Percentiles rank a stretch among this genome's conserved stretches.
These are phyloP conservation scores for Uloborus plumipes DNA, from an alignment of 2,888 invertebrate species.

Conservation along the genomic window DNA sequence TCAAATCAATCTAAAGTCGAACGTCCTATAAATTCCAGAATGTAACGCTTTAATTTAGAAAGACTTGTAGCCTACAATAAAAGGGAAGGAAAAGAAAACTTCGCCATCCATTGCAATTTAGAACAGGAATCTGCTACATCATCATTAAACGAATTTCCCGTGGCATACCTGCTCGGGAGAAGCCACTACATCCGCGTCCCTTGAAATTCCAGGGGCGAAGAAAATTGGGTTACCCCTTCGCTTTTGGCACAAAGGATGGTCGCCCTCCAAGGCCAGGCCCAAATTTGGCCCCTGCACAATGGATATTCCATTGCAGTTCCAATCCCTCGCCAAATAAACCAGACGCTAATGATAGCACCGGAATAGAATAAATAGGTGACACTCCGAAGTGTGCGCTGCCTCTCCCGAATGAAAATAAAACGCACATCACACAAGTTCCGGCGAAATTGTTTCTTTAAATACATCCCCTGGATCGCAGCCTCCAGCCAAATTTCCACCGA, in stretches of 20 bases:
- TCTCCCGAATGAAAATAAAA: conserved; percentile 23
- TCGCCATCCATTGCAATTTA: background rate
- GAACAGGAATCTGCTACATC: background rate
- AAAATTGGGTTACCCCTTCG: conserved; percentile 49
- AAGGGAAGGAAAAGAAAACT: background rate
- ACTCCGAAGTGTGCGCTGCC: background rate
- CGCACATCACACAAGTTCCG: conserved; percentile 8
- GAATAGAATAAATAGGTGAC: conserved; percentile 54
- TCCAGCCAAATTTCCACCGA: conserved; percentile 15
- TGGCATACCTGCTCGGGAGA: background rate
- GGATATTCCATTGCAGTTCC: conserved; percentile 33
- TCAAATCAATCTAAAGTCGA: too few species aligned
- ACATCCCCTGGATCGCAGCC: conserved; percentile 17
- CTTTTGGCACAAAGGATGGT: conserved; percentile 41
- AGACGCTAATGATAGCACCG: conserved; percentile 53
- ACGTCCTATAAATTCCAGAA: background rate
- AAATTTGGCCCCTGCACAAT: conserved; percentile 48
- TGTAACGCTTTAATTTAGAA: background rate
- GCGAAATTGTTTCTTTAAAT: conserved; percentile 56
- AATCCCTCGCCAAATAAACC: conserved; percentile 49
- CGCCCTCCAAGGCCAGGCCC: conserved; percentile 41
- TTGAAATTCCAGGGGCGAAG: conserved; percentile 18
- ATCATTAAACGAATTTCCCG: background rate
- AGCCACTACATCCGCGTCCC: conserved; percentile 4
- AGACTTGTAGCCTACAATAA: background rate